Evolutionary conservation across 2,888 invertebrate species (phyloP).

Genomic region (Troides aeacus): DNA sequence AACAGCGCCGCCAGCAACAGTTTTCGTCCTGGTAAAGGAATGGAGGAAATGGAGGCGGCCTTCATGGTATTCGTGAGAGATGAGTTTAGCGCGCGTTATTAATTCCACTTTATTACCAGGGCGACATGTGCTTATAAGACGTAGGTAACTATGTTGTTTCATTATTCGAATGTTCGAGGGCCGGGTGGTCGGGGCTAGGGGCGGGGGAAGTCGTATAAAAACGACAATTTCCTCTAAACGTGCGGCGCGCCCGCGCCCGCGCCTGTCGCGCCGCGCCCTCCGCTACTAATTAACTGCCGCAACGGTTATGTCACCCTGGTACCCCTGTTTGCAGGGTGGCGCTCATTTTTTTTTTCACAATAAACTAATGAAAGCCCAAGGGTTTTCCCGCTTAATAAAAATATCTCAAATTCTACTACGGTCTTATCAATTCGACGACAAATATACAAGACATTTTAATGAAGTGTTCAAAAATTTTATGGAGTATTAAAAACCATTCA

Average conservation of each 20-base stretch:
- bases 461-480: no score
- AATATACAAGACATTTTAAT: no score
- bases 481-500: no score
- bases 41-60: neutral
- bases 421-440: no score
- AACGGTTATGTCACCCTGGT: constrained; percentile 78
- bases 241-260: constrained; percentile 74
- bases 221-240: constrained; percentile 79
- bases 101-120: constrained; percentile 70
- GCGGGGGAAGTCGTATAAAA: constrained; percentile 76
- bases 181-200: constrained; percentile 44
- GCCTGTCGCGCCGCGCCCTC: constrained; percentile 75
- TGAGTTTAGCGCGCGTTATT: constrained; percentile 55
- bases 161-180: constrained; percentile 67
- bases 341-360: constrained; percentile 50
- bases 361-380: constrained; percentile 26
- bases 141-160: constrained; percentile 73
- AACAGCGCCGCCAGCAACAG: no score
- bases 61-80: neutral
- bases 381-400: constrained; percentile 15
- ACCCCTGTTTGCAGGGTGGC: constrained; percentile 64
- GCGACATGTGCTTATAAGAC: constrained; percentile 72
- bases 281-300: constrained; percentile 77
- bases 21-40: neutral
- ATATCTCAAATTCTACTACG: neutral